These are phyloP conservation scores for Volucella zonaria DNA, from an alignment of 2,888 invertebrate genomes.

Conservation along the genomic window DNA sequence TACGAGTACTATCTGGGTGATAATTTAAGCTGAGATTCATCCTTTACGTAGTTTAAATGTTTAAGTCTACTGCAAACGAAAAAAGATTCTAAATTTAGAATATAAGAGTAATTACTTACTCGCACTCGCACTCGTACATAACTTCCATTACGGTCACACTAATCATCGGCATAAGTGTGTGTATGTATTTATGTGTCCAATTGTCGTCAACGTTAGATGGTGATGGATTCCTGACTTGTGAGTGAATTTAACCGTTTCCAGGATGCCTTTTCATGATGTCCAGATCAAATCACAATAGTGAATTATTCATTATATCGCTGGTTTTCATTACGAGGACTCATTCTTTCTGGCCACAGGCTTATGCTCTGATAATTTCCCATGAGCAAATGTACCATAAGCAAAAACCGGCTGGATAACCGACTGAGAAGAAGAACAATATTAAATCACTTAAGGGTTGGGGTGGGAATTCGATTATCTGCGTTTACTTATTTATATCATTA, in stretches of 20 bases:
- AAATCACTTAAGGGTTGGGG: constrained; percentile 4
- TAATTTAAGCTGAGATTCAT: too few species aligned
- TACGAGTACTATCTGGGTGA: too few species aligned
- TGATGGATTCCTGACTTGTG: neutral
- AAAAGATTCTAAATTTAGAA: too few species aligned
- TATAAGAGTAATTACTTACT: too few species aligned
- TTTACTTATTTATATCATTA: constrained; percentile 55
- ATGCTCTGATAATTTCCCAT: neutral
- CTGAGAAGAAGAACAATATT: constrained; percentile 28
- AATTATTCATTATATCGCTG: constrained; percentile 64
- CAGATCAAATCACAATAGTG: constrained; percentile 50
- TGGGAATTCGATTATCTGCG: constrained; percentile 51
- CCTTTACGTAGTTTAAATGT: too few species aligned
- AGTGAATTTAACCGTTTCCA: neutral
- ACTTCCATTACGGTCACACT: too few species aligned
- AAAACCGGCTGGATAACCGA: neutral
- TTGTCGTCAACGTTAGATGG: too few species aligned
- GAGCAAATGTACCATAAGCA: neutral
- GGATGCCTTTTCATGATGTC: constrained; percentile 17
- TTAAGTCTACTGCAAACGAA: too few species aligned
- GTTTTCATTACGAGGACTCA: constrained; percentile 39
- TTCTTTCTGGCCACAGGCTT: constrained; percentile 20
- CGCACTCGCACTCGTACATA: too few species aligned
- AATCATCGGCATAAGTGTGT: too few species aligned
- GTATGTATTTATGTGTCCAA: too few species aligned